phyloP scores from a whole-genome alignment of 1,140 invertebrate species.

The Palaemon carinicauda region DNA sequence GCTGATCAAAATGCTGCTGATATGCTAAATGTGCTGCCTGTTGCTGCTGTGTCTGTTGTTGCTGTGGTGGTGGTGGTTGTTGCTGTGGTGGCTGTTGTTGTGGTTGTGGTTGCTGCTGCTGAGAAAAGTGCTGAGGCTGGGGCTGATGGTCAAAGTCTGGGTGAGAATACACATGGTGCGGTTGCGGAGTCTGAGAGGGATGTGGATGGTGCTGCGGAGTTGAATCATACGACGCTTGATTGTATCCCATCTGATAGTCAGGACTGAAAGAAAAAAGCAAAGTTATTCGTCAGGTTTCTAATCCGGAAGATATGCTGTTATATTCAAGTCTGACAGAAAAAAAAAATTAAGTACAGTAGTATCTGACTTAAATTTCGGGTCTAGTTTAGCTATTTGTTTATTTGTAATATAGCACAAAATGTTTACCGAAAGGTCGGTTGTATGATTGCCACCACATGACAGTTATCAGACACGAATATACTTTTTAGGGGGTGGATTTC shows the following conservation, averaged over 20 bases:
- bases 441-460: too few species aligned
- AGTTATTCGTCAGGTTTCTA: too few species aligned
- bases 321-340: too few species aligned
- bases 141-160: conserved; percentile 62
- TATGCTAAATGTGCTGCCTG: conserved; percentile 3
- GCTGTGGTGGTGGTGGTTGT: conserved; percentile 56
- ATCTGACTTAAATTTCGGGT: too few species aligned
- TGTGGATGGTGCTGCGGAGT: conserved; percentile 13
- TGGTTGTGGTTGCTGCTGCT: conserved; percentile 55
- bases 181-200: conserved; percentile 55
- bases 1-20: conserved; percentile 27
- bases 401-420: too few species aligned
- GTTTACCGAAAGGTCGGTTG: too few species aligned
- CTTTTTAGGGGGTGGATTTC: too few species aligned
- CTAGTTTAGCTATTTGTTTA: too few species aligned
- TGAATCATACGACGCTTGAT: background rate
- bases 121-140: conserved; percentile 36
- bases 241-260: conserved; percentile 47
- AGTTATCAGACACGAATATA: too few species aligned
- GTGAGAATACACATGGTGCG: conserved; percentile 58
- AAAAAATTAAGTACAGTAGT: too few species aligned
- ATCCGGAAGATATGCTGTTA: too few species aligned
- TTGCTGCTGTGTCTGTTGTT: conserved; percentile 48
- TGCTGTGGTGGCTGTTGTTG: conserved; percentile 63
- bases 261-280: conserved; percentile 29